phyloP scores from a whole-genome alignment of 2,797 vertebrate species.

The Sternarchorhynchus goeldii region DNA sequence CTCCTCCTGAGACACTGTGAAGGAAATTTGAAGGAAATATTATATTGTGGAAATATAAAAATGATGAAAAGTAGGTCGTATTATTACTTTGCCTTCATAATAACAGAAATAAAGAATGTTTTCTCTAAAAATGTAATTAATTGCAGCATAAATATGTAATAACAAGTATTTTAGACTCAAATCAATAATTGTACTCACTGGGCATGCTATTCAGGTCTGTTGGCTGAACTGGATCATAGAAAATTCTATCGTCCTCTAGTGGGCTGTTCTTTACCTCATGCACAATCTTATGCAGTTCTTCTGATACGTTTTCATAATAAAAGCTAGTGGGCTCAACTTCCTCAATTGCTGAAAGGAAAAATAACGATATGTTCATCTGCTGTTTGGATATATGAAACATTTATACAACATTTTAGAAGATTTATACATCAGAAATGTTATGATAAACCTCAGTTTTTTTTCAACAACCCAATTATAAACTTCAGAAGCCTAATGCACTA shows the following conservation, averaged over 20 bases:
- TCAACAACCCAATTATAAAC: no score
- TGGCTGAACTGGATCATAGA: constrained; percentile 6
- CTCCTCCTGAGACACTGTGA: constrained; percentile 69
- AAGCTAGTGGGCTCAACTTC: constrained; percentile 65
- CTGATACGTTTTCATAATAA: constrained; percentile 77
- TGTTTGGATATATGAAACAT: neutral
- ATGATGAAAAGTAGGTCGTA: neutral
- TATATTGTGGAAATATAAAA: neutral
- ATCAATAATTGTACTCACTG: constrained; percentile 40
- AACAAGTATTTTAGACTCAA: neutral
- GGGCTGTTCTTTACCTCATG: constrained; percentile 74
- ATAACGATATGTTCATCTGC: constrained; percentile 24
- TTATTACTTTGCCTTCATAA: neutral
- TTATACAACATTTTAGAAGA: no score
- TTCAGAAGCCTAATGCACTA: no score
- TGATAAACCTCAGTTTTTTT: no score
- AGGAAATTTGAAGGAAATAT: neutral
- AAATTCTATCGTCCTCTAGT: constrained; percentile 63
- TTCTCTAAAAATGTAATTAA: no score
- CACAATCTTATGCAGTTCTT: constrained; percentile 78
- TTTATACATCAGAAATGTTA: no score
- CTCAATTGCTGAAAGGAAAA: constrained; percentile 57
- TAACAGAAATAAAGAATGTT: no score
- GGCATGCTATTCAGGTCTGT: constrained; percentile 14
- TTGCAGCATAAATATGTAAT: no score